Percentiles rank a stretch among this genome's conserved stretches.
Evolutionary conservation across 1,140 invertebrate species (phyloP).

Genomic region (Lutraria rhynchaena): DNA sequence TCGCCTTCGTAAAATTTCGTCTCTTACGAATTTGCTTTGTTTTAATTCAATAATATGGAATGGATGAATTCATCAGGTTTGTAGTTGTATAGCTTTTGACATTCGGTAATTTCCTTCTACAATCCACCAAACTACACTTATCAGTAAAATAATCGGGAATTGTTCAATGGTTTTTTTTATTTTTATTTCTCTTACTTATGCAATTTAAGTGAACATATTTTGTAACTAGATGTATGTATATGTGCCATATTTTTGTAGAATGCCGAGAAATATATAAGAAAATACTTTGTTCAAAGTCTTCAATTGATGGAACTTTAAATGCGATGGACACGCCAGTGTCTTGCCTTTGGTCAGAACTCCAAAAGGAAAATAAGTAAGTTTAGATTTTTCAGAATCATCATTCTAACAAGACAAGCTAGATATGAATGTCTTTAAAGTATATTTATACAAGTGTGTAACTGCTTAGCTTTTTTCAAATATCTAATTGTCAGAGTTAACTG

Average conservation of each 20-base stretch:
- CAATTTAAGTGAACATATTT: not conserved
- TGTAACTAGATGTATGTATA: not conserved
- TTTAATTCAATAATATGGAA: slow-evolving; percentile 28
- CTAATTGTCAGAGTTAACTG: too few species aligned
- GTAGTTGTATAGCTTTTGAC: not conserved
- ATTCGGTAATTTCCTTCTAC: not conserved
- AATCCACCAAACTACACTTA: not conserved
- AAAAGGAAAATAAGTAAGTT: slow-evolving; percentile 47
- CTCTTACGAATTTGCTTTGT: not conserved
- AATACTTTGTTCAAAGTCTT: slow-evolving; percentile 20
- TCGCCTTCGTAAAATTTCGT: not conserved
- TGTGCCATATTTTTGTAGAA: slow-evolving; percentile 24
- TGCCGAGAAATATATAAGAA: slow-evolving; percentile 52
- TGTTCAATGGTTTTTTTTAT: not conserved
- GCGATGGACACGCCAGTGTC: slow-evolving; percentile 38
- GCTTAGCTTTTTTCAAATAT: too few species aligned
- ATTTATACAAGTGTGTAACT: too few species aligned
- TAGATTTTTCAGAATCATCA: not conserved
- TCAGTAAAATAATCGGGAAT: not conserved
- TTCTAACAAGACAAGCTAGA: too few species aligned
- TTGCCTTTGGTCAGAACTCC: slow-evolving; percentile 42
- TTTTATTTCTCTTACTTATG: not conserved
- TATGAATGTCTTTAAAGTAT: too few species aligned
- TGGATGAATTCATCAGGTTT: slow-evolving; percentile 36
- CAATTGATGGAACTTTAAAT: slow-evolving; percentile 10